A percentile compares a stretch with the other conserved stretches of the same genome.
Evolutionary conservation across 2,113 vertebrate species (phyloP).

Genomic region (Mastomys coucha): DNA sequence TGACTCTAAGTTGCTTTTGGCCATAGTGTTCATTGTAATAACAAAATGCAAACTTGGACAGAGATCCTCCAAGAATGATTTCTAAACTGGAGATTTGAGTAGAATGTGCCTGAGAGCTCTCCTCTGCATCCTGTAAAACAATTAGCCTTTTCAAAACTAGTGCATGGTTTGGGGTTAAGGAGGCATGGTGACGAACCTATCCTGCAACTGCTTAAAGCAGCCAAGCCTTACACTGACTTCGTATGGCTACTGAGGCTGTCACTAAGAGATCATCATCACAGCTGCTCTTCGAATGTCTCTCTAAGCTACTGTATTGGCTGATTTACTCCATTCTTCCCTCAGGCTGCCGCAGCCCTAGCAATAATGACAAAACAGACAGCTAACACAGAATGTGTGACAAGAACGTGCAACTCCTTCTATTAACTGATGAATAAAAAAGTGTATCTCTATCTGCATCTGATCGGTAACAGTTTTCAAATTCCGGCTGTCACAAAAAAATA

Average conservation of each 20-base stretch:
- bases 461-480: constrained; percentile 38
- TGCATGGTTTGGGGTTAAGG: background rate
- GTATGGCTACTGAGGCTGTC: background rate
- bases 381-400: no score
- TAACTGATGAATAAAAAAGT: constrained; percentile 52
- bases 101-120: background rate
- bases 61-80: background rate
- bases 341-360: background rate
- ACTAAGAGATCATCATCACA: background rate
- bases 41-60: background rate
- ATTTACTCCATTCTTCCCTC: no score
- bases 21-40: background rate
- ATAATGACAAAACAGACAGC: background rate
- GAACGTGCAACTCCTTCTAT: background rate
- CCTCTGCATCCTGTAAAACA: constrained; percentile 55
- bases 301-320: background rate
- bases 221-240: background rate
- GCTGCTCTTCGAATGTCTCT: background rate
- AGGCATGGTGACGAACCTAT: background rate
- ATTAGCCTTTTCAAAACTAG: background rate
- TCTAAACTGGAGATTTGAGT: background rate
- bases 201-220: background rate
- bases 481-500: background rate
- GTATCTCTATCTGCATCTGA: background rate
- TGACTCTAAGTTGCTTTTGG: background rate